Evolutionary conservation across 1,140 invertebrate species (phyloP).

Genomic region (Nasonia giraulti): DNA sequence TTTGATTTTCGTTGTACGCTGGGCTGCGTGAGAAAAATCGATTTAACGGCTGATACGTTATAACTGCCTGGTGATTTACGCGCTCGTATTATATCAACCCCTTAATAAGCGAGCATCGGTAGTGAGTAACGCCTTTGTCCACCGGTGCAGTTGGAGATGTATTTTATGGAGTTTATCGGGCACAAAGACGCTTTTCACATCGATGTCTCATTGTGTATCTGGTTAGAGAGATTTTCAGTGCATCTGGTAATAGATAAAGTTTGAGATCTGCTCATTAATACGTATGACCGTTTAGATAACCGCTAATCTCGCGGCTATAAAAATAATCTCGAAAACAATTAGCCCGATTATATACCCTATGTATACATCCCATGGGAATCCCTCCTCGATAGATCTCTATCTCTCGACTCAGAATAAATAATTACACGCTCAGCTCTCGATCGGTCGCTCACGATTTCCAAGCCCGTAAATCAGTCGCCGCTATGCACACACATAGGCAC

Average conservation of each 20-base stretch:
- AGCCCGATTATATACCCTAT: background rate
- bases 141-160: too few species aligned
- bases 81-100: background rate
- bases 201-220: too few species aligned
- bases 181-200: too few species aligned
- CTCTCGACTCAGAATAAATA: slow-evolving; percentile 26
- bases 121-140: background rate
- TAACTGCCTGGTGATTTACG: background rate
- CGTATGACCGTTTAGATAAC: background rate
- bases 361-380: background rate
- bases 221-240: too few species aligned
- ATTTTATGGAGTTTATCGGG: too few species aligned
- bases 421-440: background rate
- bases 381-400: slow-evolving; percentile 4
- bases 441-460: background rate
- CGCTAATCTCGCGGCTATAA: background rate
- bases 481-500: background rate
- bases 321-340: slow-evolving; percentile 4
- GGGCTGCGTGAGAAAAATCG: background rate
- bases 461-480: slow-evolving; percentile 29
- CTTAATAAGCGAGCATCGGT: background rate
- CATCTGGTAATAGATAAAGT: too few species aligned
- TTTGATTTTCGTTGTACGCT: background rate
- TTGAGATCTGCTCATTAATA: too few species aligned
- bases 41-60: background rate